Base-by-base conservation (phyloP, 2,888 invertebrate species). In the Amorpha juglandis region DNA sequence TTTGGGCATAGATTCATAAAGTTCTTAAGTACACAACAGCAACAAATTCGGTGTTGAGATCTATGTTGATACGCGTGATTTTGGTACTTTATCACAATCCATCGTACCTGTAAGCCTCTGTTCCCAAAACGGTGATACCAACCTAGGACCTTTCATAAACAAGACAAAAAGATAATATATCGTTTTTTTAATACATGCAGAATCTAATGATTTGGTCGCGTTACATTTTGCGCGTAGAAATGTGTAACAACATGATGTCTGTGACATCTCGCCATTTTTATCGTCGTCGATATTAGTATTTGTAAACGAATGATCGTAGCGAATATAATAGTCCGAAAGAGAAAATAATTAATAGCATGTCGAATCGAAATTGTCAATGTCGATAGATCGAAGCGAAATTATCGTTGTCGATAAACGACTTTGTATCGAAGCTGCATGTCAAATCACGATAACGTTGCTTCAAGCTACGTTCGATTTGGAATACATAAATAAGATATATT, bases 11-110 rank as follows among this genome's bases (percentile, higher is more conserved):
- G 33, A 27, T 63, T 52, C 51, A 52, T 27, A 63, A 14, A 63
- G 7, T 62, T 69, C 73, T 79, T 6, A 80, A 80, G 78, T 82
- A 81, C 80, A 76, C 27, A 16, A 42, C 12, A 63, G 62, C 21
- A 47, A 48, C 62, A 63, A 80, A 82, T 80, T 82, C 81, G 82
- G 75, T 74, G 69, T 72, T 77, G 82, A 78, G 81, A 80, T 82
- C 79, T 74, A 64, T 63, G 42, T 16, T 58, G 53, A 58, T 63
- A 67, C 63, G 51, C 62, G 51, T 62, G 33, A 58, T 58, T 55
- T 48, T 63, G 55, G 48, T 63, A 58, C 16, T 53, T 47, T 58
- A 63, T 63, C 16, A 53, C 27, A 27, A 53, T 33, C 38, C 53
- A 38, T 38, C 21, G 45, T 67, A 63, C 27, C 47, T 33, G 45